Evolutionary conservation across 1,140 invertebrate genomes (phyloP).

Genomic region (Drosophila trapezifrons): DNA sequence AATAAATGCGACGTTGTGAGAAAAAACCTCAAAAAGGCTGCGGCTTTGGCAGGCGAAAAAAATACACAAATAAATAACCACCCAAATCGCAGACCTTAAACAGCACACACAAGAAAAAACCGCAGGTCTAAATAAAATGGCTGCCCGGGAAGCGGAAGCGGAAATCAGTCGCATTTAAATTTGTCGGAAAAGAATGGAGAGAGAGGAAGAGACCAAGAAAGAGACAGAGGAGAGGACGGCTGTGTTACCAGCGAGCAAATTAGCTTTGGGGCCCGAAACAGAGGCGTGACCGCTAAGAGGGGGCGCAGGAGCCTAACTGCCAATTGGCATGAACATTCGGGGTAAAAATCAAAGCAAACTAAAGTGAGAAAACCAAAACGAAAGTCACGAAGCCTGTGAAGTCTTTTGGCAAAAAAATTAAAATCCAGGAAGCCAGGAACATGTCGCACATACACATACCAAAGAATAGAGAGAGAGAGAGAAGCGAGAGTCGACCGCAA

Average conservation of each 20-base stretch:
- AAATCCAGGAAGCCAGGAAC: conserved; percentile 31
- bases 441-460: conserved; percentile 14
- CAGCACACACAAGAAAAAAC: conserved; percentile 17
- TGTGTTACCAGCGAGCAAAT: conserved; percentile 52
- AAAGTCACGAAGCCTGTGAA: conserved; percentile 34
- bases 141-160: conserved; percentile 55
- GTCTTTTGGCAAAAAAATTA: conserved; percentile 26
- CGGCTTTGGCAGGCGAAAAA: conserved; percentile 3
- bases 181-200: conserved; percentile 38
- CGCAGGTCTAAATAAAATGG: conserved; percentile 53
- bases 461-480: neutral
- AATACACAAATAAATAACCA: conserved; percentile 33
- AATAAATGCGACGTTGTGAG: conserved; percentile 31
- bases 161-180: conserved; percentile 69
- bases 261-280: conserved; percentile 43
- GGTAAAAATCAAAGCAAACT: conserved; percentile 56
- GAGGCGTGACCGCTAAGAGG: conserved; percentile 14
- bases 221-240: conserved; percentile 12
- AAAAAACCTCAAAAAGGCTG: conserved; percentile 11
- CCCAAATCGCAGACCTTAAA: conserved; percentile 26
- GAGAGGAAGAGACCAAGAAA: neutral
- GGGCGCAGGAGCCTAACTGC: conserved; percentile 37
- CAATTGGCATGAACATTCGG: conserved; percentile 60
- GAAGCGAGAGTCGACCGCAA: conserved; percentile 17
- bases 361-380: conserved; percentile 37